These are phyloP conservation scores for Tadarida brasiliensis DNA, from an alignment of 2,797 vertebrate genomes.

Conservation along the genomic window DNA sequence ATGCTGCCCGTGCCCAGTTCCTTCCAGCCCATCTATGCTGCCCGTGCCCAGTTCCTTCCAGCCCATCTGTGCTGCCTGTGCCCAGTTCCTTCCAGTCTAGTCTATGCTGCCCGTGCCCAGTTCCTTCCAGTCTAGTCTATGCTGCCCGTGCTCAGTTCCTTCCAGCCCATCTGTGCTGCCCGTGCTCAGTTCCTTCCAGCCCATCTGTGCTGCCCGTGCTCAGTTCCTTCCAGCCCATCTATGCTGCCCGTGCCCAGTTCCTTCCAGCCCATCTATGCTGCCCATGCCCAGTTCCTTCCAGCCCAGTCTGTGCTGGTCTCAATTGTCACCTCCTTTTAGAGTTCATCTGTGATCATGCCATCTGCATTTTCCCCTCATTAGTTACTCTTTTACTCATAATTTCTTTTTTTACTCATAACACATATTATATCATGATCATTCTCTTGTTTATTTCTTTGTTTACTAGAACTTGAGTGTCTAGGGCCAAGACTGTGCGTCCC, in stretches of 20 bases:
- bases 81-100: fast-evolving
- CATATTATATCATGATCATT: neutral
- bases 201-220: neutral
- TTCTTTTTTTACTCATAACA: neutral
- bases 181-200: neutral
- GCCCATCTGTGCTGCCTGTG: no score
- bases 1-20: no score
- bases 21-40: neutral
- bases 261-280: no score
- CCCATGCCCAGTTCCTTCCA: no score
- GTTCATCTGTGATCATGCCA: neutral
- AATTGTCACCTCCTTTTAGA: neutral
- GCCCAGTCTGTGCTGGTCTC: neutral
- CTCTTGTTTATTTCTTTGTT: neutral
- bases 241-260: neutral
- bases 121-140: neutral
- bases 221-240: neutral
- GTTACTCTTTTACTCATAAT: neutral
- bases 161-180: neutral
- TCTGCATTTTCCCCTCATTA: neutral
- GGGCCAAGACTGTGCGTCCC: neutral
- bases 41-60: no score
- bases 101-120: fast-evolving
- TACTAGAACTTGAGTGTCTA: neutral
- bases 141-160: neutral